Percentiles rank a stretch among this genome's conserved stretches.
Conservation (phyloP, 1,140 invertebrate species). For the Diachasma alloeum region DNA sequence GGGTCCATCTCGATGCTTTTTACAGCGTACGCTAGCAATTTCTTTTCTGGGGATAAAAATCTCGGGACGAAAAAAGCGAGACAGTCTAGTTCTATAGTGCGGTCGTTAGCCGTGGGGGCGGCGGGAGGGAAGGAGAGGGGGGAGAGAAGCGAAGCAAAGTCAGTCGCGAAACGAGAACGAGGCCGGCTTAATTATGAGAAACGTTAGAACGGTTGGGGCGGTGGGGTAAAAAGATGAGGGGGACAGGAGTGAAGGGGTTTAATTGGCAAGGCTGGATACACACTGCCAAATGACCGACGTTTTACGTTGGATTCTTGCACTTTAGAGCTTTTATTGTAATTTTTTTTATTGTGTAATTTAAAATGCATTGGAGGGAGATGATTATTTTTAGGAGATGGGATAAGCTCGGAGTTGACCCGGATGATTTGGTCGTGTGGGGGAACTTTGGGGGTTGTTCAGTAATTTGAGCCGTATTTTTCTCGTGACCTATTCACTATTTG, state of each 20-base stretch:
- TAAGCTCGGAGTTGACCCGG: neutral
- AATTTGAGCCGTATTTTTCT: too few relatives aligned
- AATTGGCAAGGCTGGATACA: neutral
- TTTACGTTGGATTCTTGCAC: neutral
- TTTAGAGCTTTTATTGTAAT: neutral
- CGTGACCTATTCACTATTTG: too few relatives aligned
- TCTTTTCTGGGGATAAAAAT: conserved; percentile 9
- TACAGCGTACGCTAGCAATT: neutral
- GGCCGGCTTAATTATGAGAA: conserved; percentile 11
- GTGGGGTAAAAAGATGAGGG: neutral
- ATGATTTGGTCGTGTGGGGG: too few relatives aligned
- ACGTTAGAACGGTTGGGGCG: neutral
- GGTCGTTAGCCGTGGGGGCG: neutral
- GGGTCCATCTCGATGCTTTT: conserved; percentile 8
- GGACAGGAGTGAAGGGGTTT: neutral
- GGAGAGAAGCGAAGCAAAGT: neutral
- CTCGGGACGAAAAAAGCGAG: neutral
- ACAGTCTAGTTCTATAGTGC: conserved; percentile 7
- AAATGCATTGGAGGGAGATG: neutral
- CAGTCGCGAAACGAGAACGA: conserved; percentile 9
- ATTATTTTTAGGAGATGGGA: neutral
- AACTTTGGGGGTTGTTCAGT: too few relatives aligned
- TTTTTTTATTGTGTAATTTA: neutral
- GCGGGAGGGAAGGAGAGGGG: neutral
- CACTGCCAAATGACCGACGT: conserved; percentile 1